These are phyloP conservation scores for Lamprotornis superbus DNA, from an alignment of 2,113 vertebrate species.

Conservation along the genomic window DNA sequence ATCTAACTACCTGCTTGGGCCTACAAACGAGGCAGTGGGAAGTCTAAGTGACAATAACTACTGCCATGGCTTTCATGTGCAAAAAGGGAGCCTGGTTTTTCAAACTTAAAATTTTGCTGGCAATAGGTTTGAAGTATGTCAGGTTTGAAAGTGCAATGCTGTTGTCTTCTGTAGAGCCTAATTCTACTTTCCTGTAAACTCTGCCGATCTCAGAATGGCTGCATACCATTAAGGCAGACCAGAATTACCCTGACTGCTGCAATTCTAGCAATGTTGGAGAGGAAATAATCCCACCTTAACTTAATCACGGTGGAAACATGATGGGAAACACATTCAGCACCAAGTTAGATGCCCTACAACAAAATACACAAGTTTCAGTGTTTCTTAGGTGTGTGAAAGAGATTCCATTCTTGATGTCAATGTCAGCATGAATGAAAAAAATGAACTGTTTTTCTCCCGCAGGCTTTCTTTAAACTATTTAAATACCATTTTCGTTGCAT, in stretches of 20 bases:
- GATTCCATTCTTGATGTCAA: neutral
- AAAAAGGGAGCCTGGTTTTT: neutral
- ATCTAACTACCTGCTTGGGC: neutral
- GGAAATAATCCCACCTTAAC: neutral
- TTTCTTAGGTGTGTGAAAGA: neutral
- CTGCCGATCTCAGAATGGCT: neutral
- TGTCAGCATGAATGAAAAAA: neutral
- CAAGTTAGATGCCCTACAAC: neutral
- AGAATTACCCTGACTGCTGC: neutral
- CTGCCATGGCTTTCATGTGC: neutral
- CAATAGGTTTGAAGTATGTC: neutral
- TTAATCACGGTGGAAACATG: neutral
- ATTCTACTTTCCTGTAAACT: neutral
- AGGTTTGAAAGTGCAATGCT: neutral
- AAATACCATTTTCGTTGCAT: neutral
- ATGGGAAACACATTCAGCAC: neutral
- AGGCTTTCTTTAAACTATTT: neutral
- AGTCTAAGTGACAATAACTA: neutral
- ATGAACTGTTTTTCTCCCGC: slow-evolving; percentile 4
- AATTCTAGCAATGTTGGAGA: neutral
- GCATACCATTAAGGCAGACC: neutral
- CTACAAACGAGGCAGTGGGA: neutral
- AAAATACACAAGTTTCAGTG: neutral
- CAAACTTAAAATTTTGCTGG: neutral
- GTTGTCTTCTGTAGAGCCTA: neutral